phyloP scores from a whole-genome alignment of 2,113 vertebrate species.

The Aplodontia rufa region DNA sequence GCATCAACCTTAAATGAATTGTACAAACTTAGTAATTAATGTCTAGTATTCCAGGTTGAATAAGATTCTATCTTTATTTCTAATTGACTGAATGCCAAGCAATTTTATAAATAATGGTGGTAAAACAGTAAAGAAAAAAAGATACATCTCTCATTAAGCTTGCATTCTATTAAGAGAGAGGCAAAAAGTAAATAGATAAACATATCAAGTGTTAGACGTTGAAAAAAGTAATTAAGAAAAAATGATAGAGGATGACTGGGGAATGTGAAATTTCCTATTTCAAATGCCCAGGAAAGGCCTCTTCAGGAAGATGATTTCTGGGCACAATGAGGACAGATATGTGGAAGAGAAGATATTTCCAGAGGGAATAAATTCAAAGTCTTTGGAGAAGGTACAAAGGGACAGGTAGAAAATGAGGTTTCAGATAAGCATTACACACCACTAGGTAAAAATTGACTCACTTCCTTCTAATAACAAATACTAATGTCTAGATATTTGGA shows the following conservation, averaged over 20 bases:
- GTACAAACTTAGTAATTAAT: neutral
- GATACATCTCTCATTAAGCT: neutral
- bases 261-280: neutral
- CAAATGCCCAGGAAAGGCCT: neutral
- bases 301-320: neutral
- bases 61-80: neutral
- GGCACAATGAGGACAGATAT: neutral
- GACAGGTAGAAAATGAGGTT: neutral
- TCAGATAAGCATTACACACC: neutral
- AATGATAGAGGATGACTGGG: neutral
- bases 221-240: neutral
- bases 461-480: neutral
- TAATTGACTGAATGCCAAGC: neutral
- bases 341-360: neutral
- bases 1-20: neutral
- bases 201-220: neutral
- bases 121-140: slow-evolving; percentile 26
- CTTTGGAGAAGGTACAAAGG: neutral
- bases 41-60: neutral
- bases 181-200: neutral
- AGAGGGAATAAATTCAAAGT: neutral
- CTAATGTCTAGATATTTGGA: neutral
- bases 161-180: neutral
- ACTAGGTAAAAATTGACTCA: neutral
- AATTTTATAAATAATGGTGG: neutral